These are phyloP conservation scores for Scomber scombrus DNA, from an alignment of 2,113 vertebrate genomes.

Conservation along the genomic window DNA sequence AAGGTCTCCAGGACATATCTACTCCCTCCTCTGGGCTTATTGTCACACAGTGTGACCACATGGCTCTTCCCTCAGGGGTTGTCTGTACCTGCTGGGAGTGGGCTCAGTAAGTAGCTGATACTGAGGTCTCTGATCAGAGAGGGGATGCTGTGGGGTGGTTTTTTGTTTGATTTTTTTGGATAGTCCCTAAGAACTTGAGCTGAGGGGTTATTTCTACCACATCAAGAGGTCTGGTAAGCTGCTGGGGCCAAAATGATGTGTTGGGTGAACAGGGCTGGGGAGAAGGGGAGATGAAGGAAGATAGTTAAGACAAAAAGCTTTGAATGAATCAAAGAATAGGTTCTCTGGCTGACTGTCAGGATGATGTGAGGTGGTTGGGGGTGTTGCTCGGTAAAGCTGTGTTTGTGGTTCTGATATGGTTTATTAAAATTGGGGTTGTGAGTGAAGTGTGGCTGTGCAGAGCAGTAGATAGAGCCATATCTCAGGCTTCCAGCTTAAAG, in stretches of 20 bases:
- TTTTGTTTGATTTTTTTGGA: conserved; percentile 16
- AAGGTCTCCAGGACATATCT: background rate
- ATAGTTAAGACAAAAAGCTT: conserved; percentile 47
- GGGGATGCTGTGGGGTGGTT: background rate
- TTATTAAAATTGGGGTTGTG: conserved; percentile 56
- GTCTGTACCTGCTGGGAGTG: conserved; percentile 8
- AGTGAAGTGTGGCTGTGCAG: conserved; percentile 42
- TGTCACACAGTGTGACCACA: conserved; percentile 18
- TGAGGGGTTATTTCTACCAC: conserved; percentile 25
- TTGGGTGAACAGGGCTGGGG: conserved; percentile 1
- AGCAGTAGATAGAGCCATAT: conserved; percentile 61
- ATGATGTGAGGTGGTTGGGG: conserved; percentile 15
- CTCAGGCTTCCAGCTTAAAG: conserved; percentile 61
- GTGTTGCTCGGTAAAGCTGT: conserved; percentile 27
- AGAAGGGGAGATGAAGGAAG: background rate
- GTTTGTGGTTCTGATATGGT: conserved; percentile 17
- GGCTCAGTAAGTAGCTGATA: background rate
- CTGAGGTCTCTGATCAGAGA: conserved; percentile 27
- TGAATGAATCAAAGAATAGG: conserved; percentile 46
- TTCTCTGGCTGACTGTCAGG: conserved; percentile 21
- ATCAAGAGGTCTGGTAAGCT: background rate
- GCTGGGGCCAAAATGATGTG: background rate
- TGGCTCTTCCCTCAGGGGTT: conserved; percentile 8
- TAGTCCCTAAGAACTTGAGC: conserved; percentile 22
- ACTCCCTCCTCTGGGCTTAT: conserved; percentile 44